Evolutionary conservation across 2,113 vertebrate genomes (phyloP), one percentile per base, ranked within the genome.

Genomic region (Petaurus breviceps): DNA sequence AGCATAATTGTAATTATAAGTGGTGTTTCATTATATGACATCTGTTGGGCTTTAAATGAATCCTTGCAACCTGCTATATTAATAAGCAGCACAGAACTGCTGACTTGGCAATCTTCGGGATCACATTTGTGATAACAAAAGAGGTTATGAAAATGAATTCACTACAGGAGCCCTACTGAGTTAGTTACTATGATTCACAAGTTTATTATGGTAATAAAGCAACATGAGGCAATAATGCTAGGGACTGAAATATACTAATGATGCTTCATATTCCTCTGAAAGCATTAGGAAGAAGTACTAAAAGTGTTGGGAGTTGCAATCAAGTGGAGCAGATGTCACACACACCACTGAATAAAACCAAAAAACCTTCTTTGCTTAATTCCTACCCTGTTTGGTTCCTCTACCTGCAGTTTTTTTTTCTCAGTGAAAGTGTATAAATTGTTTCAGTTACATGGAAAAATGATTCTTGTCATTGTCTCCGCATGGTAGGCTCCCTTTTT

Each of bases 151-250:
- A 99, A 99, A 98, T 98, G 97, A 99, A 98, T 98, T 98, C 97
- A 91, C 98, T 97, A 92, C 0, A 46, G 98, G 97, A 98, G 89
- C 51, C 98, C 97, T 97, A 97, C 98, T 98, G 98, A 97, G 98
- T 98, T 98, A 98, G 98, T 98, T 98, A 98, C 98, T 96, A 95
- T 98, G 98, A 99, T 98, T 98, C 98, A 97, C 97, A 98, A 98
- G 98, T 98, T 99, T 98, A 99, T 99, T 98, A 98, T 98, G 95
- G 97, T 96, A 98, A 98, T 99, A 99, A 99, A 99, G 97, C 97
- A 98, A 98, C 97, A 97, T 93, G 98, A 98, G 97, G 98, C 95
- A 96, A 98, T 98, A 98, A 98, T 92, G 55, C 94, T 94, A 92
- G 92, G 95, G 95, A 97, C 94, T 97, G 95, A 97, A 97, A 98